Base-by-base conservation (phyloP, 2,888 invertebrate genomes). In the Heliconius erato region DNA sequence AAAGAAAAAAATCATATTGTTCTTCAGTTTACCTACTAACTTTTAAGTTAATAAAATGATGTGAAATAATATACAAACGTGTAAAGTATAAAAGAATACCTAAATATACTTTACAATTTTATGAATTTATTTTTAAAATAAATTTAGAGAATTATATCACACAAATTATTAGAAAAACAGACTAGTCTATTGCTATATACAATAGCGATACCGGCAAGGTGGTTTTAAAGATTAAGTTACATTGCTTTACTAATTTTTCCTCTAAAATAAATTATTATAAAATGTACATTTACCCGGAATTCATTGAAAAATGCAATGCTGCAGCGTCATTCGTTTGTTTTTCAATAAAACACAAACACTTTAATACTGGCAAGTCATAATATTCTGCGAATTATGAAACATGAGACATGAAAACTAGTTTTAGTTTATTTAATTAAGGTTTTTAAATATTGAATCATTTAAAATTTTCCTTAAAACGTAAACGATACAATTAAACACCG, bases 361-460 rank as follows among this genome's bases (percentile, higher is more conserved):
- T 26, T 2, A 67, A 67, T 28, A 44, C 49, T 59, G 59, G 59
- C 26, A 67, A 78, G 44, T 26, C 67, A 23, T 65, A 12, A 63
- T 12, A 44, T 78, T 78, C 78, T 19, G 6, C 11, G 78, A 78
- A 78, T 67, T 49, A 67, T 78, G 65, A 49, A 49, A 78, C 67
- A 78, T 26, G 19, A 78, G n/a, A 28, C 40, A 19, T 54, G 19
- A 26, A 77, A 77, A 67, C 2, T 65, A 44, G 14, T 14, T 40
- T 71, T 65, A 44, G 14, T 14, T 40, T 71, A 14, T 26, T n/a
- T 1, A 71, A 0, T n/a, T 1, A 71, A 0, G 14, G 40, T n/a
- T n/a, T 71, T 35, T 7, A 69, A 69, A 23, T 35, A 11, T 23
- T 35, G 69, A 35, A 3, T 11, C 32, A 23, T 69, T 69, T 35